phyloP scores from a whole-genome alignment of 2,113 vertebrate genomes.

The Carassius gibelio region DNA sequence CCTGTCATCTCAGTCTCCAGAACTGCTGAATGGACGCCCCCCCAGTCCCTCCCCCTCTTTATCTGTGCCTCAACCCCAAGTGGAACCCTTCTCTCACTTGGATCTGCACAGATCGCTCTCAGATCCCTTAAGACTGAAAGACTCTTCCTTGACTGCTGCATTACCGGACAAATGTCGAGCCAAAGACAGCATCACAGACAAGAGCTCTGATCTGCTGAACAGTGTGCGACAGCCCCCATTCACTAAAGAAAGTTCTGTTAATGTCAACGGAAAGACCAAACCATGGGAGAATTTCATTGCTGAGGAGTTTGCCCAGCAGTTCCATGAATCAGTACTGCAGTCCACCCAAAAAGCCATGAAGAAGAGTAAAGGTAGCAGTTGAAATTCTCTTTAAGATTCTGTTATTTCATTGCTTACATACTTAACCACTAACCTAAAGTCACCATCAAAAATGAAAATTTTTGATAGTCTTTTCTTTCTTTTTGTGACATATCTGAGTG shows the following conservation, averaged over 20 bases:
- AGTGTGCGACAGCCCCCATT: conserved; percentile 80
- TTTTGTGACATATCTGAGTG: too few relatives aligned
- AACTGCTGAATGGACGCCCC: conserved; percentile 70
- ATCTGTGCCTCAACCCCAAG: conserved; percentile 59
- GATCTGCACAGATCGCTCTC: conserved; percentile 78
- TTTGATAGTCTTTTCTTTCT: too few relatives aligned
- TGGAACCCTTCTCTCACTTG: conserved; percentile 71
- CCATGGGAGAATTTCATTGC: conserved; percentile 94
- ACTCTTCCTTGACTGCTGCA: conserved; percentile 65
- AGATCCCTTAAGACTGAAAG: conserved; percentile 81
- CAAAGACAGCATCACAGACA: conserved; percentile 75
- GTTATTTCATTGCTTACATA: not conserved
- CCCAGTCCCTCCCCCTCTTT: conserved; percentile 72
- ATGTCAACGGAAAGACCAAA: conserved; percentile 89
- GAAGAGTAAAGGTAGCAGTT: conserved; percentile 90
- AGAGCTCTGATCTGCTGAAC: conserved; percentile 88
- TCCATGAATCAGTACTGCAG: conserved; percentile 97
- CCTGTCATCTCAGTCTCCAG: conserved; percentile 72
- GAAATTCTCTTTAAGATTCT: not conserved
- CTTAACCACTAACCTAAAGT: not conserved
- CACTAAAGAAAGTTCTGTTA: conserved; percentile 85
- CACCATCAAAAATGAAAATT: too few relatives aligned
- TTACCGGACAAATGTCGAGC: conserved; percentile 81
- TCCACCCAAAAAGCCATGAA: conserved; percentile 97
- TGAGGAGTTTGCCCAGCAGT: conserved; percentile 98